Evolutionary conservation across 2,888 invertebrate species (phyloP).

Genomic region (Yponomeuta malinellus): DNA sequence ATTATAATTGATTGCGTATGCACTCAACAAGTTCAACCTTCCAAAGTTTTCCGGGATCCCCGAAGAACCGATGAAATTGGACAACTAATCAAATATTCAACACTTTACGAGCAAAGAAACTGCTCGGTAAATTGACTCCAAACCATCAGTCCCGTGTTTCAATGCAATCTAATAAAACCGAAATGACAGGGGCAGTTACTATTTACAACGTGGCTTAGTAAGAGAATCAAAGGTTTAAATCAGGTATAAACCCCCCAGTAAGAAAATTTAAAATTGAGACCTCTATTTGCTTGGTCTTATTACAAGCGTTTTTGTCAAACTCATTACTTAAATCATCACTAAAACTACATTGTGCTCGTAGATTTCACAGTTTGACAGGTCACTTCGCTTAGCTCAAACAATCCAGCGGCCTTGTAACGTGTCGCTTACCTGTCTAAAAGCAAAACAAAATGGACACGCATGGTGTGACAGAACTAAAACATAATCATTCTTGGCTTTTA

Average conservation of each 20-base stretch:
- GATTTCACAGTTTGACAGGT: not conserved
- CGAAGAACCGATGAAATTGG: not conserved
- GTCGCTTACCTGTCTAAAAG: not conserved
- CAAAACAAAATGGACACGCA: not conserved
- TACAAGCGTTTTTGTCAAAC: no score
- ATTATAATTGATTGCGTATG: not conserved
- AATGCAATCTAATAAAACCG: not conserved
- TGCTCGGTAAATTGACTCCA: not conserved
- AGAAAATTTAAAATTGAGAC: no score
- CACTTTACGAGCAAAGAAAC: not conserved
- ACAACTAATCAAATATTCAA: not conserved
- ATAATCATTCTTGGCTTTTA: not conserved
- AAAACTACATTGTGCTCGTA: not conserved
- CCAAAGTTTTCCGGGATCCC: not conserved
- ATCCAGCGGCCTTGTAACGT: not conserved
- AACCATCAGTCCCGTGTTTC: not conserved
- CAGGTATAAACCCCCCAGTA: no score
- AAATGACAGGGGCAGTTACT: not conserved
- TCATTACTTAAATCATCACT: no score
- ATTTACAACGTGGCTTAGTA: no score
- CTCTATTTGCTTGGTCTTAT: no score
- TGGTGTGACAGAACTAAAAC: not conserved
- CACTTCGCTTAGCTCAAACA: not conserved
- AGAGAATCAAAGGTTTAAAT: no score
- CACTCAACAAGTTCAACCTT: not conserved